phyloP scores from a whole-genome alignment of 2,888 invertebrate species.

The Zelleria hepariella region DNA sequence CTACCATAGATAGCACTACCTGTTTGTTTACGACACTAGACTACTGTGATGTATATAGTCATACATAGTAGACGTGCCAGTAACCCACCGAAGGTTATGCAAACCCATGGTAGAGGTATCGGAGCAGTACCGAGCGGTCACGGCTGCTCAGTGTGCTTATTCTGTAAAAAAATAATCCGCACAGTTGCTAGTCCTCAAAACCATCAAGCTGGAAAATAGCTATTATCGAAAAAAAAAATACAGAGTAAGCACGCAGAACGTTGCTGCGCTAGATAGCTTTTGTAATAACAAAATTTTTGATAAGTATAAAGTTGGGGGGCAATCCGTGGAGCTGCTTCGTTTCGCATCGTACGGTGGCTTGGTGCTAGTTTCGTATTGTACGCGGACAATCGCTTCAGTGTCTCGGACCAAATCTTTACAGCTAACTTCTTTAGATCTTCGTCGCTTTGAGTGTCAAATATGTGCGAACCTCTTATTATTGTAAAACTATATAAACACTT shows the following conservation, averaged over 20 bases:
- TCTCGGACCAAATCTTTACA: slow-evolving; percentile 68
- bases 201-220: no score
- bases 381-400: slow-evolving; percentile 64
- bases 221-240: no score
- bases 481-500: slow-evolving; percentile 60
- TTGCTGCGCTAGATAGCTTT: slow-evolving; percentile 39
- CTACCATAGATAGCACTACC: no score
- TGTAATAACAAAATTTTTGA: slow-evolving; percentile 24
- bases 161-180: no score
- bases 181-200: no score
- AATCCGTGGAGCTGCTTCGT: slow-evolving; percentile 36
- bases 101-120: no score
- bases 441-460: slow-evolving; percentile 73
- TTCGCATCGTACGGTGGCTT: slow-evolving; percentile 58
- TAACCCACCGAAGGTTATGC: no score
- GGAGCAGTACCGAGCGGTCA: no score
- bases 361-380: slow-evolving; percentile 60
- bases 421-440: slow-evolving; percentile 56
- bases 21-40: no score
- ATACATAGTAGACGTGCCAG: no score
- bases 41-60: no score
- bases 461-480: slow-evolving; percentile 65
- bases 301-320: slow-evolving; percentile 16
- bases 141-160: slow-evolving; percentile 14
- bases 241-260: no score